Evolutionary conservation across 2,113 vertebrate species (phyloP), one percentile per base, ranked within the genome.

Genomic region (Callithrix jacchus): DNA sequence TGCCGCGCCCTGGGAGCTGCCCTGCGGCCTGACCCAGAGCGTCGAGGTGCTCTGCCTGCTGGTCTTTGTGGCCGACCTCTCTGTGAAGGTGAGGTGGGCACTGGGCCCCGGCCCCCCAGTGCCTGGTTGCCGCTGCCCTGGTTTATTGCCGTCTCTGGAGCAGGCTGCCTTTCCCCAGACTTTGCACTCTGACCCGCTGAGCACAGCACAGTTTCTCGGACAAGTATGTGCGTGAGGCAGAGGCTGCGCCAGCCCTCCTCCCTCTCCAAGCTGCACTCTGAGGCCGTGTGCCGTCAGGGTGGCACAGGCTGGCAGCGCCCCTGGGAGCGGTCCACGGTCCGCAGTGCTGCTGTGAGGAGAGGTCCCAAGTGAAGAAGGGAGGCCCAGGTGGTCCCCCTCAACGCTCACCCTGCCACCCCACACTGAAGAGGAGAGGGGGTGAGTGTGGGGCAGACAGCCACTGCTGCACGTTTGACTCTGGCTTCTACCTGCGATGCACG

Each of bases 11-110:
- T 99, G 99, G 99, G 95, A 99, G 37, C 99, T 99, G 1, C 99
- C 99, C 0, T 99, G 99, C 1, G 99, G 99, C 49, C 68, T 99
- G 25, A 99, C 99, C 0, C 99, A 99, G 96, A 97, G 98, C 58
- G 0, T 99, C 0, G 99, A 99, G 98, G 96, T 98, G 13, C 66
- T 99, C 89, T 99, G 99, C 97, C 98, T 99, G 73, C 52, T 99
- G 2, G 82, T 99, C 32, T 99, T 99, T 6, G 0, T 86, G 49
- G 42, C 94, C 0, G 99, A 99, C 11, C 97, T 99, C 0, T 98
- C 99, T 0, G 98, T 99, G 61, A 99, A 99, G 99, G 99, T 99
- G 95, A 96, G 98, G 25, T 1, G 27, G 73, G 35, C 0, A 8
- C 42, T 0, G 0, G 6, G 9, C 0, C n/a, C 45, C 0, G 0